Evolutionary conservation across 2,797 vertebrate species (phyloP).

Genomic region (Naso thynnoides): DNA sequence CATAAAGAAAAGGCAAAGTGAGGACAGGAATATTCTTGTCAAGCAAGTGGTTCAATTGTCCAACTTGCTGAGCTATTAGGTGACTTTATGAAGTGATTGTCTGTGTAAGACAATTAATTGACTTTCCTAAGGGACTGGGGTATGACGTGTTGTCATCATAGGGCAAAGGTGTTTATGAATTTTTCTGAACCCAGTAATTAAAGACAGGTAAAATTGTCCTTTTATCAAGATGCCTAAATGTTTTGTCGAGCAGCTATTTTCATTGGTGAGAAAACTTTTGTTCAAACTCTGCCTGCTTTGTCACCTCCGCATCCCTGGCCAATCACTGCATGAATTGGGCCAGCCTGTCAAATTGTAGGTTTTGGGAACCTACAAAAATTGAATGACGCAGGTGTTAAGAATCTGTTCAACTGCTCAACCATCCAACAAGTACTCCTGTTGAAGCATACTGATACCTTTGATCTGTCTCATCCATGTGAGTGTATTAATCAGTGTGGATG

Average conservation of each 20-base stretch:
- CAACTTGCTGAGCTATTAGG: not conserved
- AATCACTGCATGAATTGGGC: not conserved
- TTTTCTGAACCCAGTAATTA: too few species aligned
- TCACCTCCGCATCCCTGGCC: not conserved
- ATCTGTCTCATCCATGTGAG: not conserved
- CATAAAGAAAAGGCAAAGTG: too few species aligned
- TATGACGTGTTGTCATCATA: not conserved
- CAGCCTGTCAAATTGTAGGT: not conserved
- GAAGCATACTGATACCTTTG: not conserved
- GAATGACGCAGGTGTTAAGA: too few species aligned
- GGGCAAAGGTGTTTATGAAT: not conserved
- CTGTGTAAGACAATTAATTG: slow-evolving; percentile 3
- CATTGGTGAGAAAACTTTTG: not conserved
- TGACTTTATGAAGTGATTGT: not conserved
- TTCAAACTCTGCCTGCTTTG: not conserved
- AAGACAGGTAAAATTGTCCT: too few species aligned
- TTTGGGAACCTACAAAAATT: not conserved
- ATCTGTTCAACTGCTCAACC: too few species aligned
- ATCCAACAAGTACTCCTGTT: not conserved
- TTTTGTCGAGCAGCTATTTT: not conserved
- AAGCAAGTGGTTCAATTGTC: slow-evolving; percentile 13
- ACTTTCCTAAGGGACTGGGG: not conserved
- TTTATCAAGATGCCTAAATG: too few species aligned
- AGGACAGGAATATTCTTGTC: not conserved
- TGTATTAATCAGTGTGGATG: not conserved